These are phyloP conservation scores for Aphelinus certus DNA, from an alignment of 1,140 invertebrate species.

Conservation along the genomic window DNA sequence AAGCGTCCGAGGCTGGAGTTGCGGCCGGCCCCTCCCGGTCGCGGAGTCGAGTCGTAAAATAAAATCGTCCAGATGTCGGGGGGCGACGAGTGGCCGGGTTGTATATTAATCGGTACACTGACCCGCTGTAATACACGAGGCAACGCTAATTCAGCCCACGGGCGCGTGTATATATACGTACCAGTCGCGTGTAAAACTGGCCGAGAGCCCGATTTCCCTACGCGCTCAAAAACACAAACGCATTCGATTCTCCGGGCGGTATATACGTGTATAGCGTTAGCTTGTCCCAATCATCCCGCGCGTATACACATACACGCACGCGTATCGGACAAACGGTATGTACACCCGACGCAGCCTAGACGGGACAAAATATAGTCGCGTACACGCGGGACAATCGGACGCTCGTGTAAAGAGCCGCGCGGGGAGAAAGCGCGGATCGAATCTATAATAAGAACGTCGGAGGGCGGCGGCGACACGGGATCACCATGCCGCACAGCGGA, in stretches of 20 bases:
- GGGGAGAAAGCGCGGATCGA: slow-evolving; percentile 5
- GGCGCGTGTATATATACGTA: no score
- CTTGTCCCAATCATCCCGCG: background rate
- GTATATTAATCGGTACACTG: no score
- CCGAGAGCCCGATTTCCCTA: background rate
- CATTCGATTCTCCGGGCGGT: background rate
- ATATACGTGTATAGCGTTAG: background rate
- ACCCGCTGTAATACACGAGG: no score
- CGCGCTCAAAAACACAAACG: background rate
- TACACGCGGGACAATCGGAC: background rate
- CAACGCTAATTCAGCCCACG: no score
- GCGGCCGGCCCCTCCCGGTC: no score
- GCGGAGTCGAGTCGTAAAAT: no score
- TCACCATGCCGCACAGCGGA: background rate
- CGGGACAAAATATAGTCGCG: background rate
- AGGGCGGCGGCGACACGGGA: background rate
- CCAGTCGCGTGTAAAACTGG: no score
- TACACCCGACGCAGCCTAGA: background rate
- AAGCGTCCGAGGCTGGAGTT: no score
- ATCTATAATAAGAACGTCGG: background rate
- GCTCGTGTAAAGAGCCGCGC: background rate
- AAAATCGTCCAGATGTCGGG: no score
- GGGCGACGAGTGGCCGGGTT: no score
- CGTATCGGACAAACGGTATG: background rate
- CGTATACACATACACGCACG: background rate